These are phyloP conservation scores for Myotis lucifugus DNA, from an alignment of 2,113 vertebrate genomes.

Conservation along the genomic window DNA sequence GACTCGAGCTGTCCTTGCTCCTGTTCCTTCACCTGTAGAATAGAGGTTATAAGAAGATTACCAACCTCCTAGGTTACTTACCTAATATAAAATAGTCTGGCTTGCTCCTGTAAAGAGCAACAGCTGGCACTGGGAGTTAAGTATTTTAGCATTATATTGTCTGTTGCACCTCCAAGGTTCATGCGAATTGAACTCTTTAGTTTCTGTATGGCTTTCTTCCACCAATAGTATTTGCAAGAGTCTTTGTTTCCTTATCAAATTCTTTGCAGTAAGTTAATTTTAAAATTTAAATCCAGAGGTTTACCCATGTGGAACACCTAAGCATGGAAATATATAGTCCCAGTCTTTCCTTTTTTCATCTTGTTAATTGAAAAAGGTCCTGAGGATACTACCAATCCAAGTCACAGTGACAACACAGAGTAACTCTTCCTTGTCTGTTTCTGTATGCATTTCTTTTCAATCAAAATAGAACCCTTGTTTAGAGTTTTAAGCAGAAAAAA, in stretches of 20 bases:
- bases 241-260: conserved; percentile 12
- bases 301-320: neutral
- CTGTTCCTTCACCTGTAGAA: neutral
- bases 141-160: neutral
- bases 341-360: neutral
- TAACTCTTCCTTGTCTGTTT: neutral
- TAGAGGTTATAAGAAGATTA: neutral
- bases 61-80: neutral
- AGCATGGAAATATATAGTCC: neutral
- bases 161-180: neutral
- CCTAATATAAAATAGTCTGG: neutral
- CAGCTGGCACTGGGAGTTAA: neutral
- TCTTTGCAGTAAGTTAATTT: neutral
- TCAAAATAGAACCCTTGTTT: neutral
- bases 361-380: neutral
- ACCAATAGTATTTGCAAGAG: neutral
- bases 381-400: neutral
- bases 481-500: conserved; percentile 19
- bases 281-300: neutral
- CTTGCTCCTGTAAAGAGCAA: neutral
- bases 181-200: neutral
- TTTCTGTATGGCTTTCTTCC: neutral
- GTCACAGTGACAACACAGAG: neutral
- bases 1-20: no score
- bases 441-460: neutral